Evolutionary conservation across 2,113 vertebrate species (phyloP).

Genomic region (Brachypteracias leptosomus): DNA sequence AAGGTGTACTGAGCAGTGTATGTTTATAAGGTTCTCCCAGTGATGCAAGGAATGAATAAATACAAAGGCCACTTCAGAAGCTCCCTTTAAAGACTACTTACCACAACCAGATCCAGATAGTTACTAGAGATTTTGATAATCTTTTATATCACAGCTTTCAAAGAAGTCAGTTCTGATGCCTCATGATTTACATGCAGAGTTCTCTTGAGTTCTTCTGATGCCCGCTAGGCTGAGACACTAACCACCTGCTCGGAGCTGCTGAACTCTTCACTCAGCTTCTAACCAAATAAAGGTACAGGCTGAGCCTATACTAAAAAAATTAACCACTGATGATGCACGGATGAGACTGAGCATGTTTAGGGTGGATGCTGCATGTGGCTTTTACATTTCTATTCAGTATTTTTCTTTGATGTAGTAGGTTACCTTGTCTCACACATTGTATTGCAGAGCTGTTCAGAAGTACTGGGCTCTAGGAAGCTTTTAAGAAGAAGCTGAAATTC

Average conservation of each 20-base stretch:
- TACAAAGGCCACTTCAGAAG: not conserved
- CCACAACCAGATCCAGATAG: not conserved
- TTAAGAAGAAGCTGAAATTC: not conserved
- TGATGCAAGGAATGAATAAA: not conserved
- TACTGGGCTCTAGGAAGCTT: not conserved
- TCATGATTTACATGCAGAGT: not conserved
- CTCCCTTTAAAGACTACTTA: not conserved
- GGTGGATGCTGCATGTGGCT: too few species aligned
- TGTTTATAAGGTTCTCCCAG: not conserved
- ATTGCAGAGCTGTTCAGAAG: not conserved
- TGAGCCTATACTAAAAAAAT: not conserved
- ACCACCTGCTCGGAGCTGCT: not conserved
- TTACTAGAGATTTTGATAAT: not conserved
- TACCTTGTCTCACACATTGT: not conserved
- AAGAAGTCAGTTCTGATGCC: not conserved
- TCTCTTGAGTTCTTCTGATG: not conserved
- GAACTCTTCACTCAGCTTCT: not conserved
- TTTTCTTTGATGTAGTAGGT: not conserved
- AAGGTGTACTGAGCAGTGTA: not conserved
- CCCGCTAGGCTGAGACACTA: not conserved
- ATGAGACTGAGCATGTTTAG: not conserved
- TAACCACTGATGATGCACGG: not conserved
- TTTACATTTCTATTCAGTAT: not conserved
- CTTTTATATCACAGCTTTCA: not conserved
- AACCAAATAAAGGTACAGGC: not conserved